Evolutionary conservation across 2,113 vertebrate genomes (phyloP).

Genomic region (Benitochromis conjunctus): DNA sequence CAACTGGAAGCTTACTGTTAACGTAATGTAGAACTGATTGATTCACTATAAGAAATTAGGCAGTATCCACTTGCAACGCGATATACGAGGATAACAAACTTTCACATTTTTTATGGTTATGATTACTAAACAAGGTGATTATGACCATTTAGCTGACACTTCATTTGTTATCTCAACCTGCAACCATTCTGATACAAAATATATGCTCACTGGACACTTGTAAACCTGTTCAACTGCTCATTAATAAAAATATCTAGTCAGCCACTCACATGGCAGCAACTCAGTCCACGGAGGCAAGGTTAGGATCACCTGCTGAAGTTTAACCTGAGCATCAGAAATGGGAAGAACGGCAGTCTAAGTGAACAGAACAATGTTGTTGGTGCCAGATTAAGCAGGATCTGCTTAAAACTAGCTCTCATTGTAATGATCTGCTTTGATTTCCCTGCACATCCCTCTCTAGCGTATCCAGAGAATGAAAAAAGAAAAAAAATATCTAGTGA

Average conservation of each 20-base stretch:
- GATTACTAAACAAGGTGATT: neutral
- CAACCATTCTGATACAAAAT: neutral
- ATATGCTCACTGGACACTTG: neutral
- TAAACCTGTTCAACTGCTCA: neutral
- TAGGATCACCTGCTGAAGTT: neutral
- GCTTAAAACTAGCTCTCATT: neutral
- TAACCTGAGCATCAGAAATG: neutral
- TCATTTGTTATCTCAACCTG: neutral
- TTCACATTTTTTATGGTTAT: neutral
- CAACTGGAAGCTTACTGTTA: neutral
- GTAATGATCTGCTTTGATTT: neutral
- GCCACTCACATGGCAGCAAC: neutral
- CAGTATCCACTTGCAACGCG: neutral
- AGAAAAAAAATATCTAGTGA: neutral
- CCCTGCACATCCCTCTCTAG: neutral
- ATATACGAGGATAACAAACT: neutral
- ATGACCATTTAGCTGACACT: neutral
- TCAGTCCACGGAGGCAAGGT: neutral
- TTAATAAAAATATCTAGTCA: neutral
- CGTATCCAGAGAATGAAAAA: neutral
- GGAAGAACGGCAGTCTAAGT: neutral
- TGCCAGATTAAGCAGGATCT: neutral
- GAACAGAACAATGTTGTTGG: neutral
- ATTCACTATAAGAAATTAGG: neutral
- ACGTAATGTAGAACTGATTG: neutral